Base-by-base conservation (phyloP, 2,888 invertebrate genomes). In the Steinernema carpocapsae region DNA sequence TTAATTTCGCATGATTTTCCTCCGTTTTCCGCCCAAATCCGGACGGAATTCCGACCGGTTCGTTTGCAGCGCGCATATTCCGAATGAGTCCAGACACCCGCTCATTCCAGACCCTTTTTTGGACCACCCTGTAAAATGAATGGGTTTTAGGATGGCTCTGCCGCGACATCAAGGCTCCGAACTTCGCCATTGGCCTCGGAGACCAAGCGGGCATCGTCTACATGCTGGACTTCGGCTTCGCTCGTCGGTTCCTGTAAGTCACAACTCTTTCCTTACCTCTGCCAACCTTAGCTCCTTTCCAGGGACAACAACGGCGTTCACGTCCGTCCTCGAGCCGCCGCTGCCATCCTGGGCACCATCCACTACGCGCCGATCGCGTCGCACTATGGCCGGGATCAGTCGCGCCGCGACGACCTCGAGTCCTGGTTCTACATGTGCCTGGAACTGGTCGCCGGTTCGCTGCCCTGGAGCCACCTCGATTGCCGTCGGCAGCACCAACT, bases 171-270 rank as follows among this genome's bases (percentile, higher is more conserved):
- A 85, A 85, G 75, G 83, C 85, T 4, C 83, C 84, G 0, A 85
- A 85, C 70, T 83, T 85, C 72, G 83, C 84, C 7, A 82, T 84
- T 45, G 85, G 84, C 14, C 73, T 78, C 0, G 83, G 78, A 0
- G 72, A 77, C 4, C 72, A 79, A 32, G 77, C 77, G 26, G 70
- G 73, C 6, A 26, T 73, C 42, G 78, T 85, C 51, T 85, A 80
- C 76, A 85, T 84, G 80, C 79, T 84, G n/a, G 84, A 84, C 77
- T 84, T 84, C 73, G 84, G 84, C 26, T 83, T 84, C 71, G 82
- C 84, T 24, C 59, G 84, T n/a, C 83, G 84, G 22, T 84, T 76
- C 73, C 72, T 72, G 80, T 82, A 43, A 24, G 75, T 76, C 14
- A 7, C 6, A 42, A 74, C 48, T 10, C 1, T 45, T 10, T 24